phyloP scores from a whole-genome alignment of 2,888 invertebrate genomes.

The Agrotis exclamationis region DNA sequence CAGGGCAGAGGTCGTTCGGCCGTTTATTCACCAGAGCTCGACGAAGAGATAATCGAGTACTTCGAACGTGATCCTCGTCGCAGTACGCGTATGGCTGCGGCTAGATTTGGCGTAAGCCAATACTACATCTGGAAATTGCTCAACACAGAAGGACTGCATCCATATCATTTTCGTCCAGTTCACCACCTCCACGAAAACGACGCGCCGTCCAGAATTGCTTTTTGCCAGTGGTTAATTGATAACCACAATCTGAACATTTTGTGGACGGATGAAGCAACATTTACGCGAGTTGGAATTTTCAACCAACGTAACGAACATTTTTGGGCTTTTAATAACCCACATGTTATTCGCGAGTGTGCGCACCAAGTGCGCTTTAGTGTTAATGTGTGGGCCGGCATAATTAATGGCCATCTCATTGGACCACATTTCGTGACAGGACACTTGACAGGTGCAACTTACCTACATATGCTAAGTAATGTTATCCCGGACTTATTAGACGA shows the following conservation, averaged over 20 bases:
- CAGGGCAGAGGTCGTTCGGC: neutral
- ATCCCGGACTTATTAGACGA: constrained; percentile 15
- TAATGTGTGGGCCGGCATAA: constrained; percentile 28
- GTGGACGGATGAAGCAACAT: neutral
- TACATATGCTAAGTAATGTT: neutral
- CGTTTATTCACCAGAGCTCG: neutral
- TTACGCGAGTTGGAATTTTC: neutral
- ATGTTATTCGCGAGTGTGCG: too few relatives aligned
- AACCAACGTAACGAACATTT: neutral
- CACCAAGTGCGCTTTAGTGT: constrained; percentile 1
- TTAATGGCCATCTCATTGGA: constrained; percentile 6
- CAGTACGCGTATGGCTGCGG: neutral
- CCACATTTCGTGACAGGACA: constrained; percentile 11
- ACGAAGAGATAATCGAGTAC: neutral
- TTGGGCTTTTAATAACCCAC: neutral
- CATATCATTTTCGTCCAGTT: neutral
- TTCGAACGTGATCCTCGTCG: neutral
- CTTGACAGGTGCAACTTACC: constrained; percentile 7
- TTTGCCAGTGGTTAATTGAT: constrained; percentile 1
- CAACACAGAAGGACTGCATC: neutral
- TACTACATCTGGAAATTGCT: neutral
- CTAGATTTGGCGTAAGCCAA: neutral
- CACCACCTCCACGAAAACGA: constrained; percentile 7
- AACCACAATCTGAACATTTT: constrained; percentile 1
- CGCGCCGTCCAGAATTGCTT: neutral